Percentiles rank a stretch among this genome's conserved stretches.
phyloP scores from a whole-genome alignment of 2,888 invertebrate genomes.

The Dolichomitus sp. region DNA sequence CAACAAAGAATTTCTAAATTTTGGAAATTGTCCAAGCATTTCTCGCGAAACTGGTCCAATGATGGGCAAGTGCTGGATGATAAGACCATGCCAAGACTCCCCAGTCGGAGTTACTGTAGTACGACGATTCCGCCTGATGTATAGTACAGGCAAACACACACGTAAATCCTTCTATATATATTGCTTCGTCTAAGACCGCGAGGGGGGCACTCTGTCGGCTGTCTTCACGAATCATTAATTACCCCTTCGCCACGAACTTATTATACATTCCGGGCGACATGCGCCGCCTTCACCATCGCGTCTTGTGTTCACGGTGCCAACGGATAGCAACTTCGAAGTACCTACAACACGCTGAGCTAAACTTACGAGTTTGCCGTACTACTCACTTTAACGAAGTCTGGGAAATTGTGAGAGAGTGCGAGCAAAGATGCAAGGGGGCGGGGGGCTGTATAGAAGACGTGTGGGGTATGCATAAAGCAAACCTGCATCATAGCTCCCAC shows the following conservation, averaged over 20 bases:
- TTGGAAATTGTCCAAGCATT: no score
- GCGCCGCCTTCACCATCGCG: slow-evolving; percentile 22
- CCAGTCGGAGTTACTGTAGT: not conserved
- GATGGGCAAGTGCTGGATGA: no score
- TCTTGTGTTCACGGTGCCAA: slow-evolving; percentile 16
- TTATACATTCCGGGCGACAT: slow-evolving; percentile 50
- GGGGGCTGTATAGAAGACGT: not conserved
- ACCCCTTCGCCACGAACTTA: slow-evolving; percentile 36
- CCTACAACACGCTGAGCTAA: slow-evolving; percentile 35
- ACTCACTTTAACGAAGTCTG: slow-evolving; percentile 45
- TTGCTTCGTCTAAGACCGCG: slow-evolving; percentile 9
- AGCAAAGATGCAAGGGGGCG: not conserved
- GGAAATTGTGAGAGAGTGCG: slow-evolving; percentile 24
- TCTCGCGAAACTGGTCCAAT: no score
- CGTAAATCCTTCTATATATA: slow-evolving; percentile 8
- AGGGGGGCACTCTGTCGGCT: slow-evolving; percentile 13
- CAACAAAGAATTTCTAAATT: no score
- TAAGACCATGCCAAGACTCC: no score
- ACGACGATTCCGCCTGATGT: slow-evolving; percentile 30
- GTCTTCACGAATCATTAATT: slow-evolving; percentile 57
- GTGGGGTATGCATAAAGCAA: not conserved
- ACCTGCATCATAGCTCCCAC: not conserved
- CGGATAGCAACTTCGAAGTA: slow-evolving; percentile 31
- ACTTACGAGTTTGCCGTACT: slow-evolving; percentile 42
- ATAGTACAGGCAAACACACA: slow-evolving; percentile 9